Percentiles rank a stretch among this genome's conserved stretches.
phyloP scores from a whole-genome alignment of 2,113 vertebrate genomes.

The Castor canadensis region DNA sequence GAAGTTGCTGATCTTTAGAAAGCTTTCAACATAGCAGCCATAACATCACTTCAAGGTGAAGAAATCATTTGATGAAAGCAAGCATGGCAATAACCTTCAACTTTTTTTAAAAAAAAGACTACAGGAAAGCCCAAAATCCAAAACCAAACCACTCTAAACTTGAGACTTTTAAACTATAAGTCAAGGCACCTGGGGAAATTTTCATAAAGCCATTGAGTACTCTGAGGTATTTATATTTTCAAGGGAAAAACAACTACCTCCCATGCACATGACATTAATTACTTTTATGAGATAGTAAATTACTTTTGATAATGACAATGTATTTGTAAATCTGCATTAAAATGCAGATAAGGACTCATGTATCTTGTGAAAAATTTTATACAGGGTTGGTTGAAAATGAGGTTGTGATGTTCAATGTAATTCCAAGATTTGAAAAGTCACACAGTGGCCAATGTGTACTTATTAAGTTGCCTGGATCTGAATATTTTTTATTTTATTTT shows the following conservation, averaged over 20 bases:
- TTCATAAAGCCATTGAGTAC: background rate
- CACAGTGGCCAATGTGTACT: background rate
- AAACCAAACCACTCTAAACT: background rate
- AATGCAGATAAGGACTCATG: background rate
- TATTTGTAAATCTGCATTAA: background rate
- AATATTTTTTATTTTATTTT: background rate
- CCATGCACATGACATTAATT: background rate
- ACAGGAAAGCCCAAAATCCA: background rate
- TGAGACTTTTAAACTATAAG: background rate
- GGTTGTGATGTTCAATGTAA: background rate
- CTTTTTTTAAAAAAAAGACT: too few species aligned
- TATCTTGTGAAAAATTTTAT: background rate
- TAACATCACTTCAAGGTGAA: background rate
- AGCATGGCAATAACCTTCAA: background rate
- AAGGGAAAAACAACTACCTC: background rate
- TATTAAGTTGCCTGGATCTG: background rate
- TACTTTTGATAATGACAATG: background rate
- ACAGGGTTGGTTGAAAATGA: background rate
- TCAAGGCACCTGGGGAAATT: too few species aligned
- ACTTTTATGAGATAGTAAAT: background rate
- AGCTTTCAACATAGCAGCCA: background rate
- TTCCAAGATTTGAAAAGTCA: background rate
- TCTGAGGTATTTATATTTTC: background rate
- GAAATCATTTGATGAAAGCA: background rate
- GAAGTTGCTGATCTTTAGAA: background rate